Conservation (phyloP, 2,113 vertebrate genomes). For the Calyptomena viridis region DNA sequence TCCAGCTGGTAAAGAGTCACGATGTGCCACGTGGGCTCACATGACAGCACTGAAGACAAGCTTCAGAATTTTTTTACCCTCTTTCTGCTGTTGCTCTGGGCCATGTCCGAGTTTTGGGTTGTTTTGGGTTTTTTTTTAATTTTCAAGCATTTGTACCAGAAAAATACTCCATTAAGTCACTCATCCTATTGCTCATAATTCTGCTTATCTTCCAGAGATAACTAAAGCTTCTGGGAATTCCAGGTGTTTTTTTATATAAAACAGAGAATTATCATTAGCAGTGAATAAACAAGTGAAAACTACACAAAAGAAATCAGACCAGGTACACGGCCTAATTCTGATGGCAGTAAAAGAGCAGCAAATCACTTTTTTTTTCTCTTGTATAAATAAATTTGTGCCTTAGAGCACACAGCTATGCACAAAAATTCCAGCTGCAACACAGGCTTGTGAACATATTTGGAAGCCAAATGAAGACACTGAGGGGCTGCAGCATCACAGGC, state of each 20-base stretch:
- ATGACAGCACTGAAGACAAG: background rate
- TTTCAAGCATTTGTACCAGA: background rate
- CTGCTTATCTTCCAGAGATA: background rate
- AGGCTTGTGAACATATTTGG: fast-evolving
- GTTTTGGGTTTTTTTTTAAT: background rate
- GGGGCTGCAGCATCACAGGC: background rate
- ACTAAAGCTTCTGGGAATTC: background rate
- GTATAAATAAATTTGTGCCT: background rate
- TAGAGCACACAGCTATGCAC: background rate
- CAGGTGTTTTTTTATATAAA: background rate
- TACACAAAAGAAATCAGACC: background rate
- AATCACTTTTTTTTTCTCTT: background rate
- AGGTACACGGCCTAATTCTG: background rate
- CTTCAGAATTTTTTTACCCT: background rate
- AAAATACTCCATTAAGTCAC: background rate
- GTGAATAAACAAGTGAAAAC: background rate
- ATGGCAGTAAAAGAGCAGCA: background rate
- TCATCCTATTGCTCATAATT: background rate
- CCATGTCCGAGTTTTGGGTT: background rate
- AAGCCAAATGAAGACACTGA: background rate
- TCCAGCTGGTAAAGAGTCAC: background rate
- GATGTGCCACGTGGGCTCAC: background rate
- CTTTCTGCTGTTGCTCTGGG: background rate
- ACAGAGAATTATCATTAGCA: background rate
- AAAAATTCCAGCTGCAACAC: background rate